These are phyloP conservation scores for Haemorhous mexicanus DNA, from an alignment of 2,113 vertebrate genomes.

Conservation along the genomic window DNA sequence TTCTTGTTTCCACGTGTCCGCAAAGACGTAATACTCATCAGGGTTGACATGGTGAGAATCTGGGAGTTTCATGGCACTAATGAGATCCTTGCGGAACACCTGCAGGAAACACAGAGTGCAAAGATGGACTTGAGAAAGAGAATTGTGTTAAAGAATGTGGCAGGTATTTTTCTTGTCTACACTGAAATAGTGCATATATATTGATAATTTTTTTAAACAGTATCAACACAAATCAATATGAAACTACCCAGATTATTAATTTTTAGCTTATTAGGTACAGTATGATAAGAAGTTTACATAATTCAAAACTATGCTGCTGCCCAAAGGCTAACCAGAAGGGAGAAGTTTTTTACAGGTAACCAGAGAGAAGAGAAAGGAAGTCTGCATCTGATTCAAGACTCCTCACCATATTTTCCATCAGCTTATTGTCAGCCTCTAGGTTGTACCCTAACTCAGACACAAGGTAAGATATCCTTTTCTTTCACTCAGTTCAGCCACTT, in stretches of 20 bases:
- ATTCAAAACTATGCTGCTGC: neutral
- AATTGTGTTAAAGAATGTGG: rapidly evolving
- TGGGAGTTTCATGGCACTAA: slow-evolving; percentile 98
- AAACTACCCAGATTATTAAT: neutral
- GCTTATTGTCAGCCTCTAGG: neutral
- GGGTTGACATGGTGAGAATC: slow-evolving; percentile 91
- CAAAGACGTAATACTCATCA: slow-evolving; percentile 92
- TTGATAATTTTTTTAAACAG: neutral
- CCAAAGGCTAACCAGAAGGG: neutral
- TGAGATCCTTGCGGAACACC: slow-evolving; percentile 99
- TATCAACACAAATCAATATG: neutral
- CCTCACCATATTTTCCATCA: neutral
- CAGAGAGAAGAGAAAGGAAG: neutral
- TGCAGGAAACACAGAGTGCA: slow-evolving; percentile 40
- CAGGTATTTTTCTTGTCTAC: neutral
- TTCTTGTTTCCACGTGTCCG: slow-evolving; percentile 95
- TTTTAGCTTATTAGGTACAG: neutral
- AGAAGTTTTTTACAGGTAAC: neutral
- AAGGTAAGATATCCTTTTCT: neutral
- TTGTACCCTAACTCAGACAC: neutral
- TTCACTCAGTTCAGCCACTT: neutral
- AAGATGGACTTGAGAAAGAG: neutral
- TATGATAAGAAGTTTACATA: neutral
- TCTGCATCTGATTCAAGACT: neutral
- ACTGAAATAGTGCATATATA: neutral